phyloP scores from a whole-genome alignment of 2,113 vertebrate species.

The Thamnaconus septentrionalis region DNA sequence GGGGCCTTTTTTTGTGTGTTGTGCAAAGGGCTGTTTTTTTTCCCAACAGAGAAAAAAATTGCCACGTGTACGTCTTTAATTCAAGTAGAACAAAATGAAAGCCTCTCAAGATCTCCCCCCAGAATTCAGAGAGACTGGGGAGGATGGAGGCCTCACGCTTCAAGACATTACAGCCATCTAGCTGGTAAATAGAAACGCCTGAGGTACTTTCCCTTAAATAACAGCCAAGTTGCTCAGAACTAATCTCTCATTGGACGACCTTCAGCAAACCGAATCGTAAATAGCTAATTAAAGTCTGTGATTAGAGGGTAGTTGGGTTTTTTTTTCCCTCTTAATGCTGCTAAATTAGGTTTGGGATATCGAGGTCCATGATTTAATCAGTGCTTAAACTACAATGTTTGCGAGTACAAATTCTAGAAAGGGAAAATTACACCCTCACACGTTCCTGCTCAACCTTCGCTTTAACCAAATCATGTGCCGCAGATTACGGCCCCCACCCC shows the following conservation, averaged over 20 bases:
- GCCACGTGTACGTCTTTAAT: conserved; percentile 1
- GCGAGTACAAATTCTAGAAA: conserved; percentile 37
- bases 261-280: conserved; percentile 72
- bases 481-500: neutral
- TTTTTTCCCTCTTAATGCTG: conserved; percentile 40
- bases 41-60: conserved; percentile 9
- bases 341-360: conserved; percentile 51
- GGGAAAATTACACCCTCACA: conserved; percentile 35
- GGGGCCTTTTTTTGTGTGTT: too few species aligned
- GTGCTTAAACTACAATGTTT: conserved; percentile 35
- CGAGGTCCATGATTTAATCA: conserved; percentile 64
- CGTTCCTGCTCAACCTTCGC: conserved; percentile 31
- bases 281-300: conserved; percentile 68
- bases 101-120: neutral
- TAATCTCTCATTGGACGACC: conserved; percentile 65
- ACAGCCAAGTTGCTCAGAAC: conserved; percentile 52
- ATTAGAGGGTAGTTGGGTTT: conserved; percentile 44
- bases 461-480: conserved; percentile 54
- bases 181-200: conserved; percentile 61
- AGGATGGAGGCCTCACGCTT: conserved; percentile 13
- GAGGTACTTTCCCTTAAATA: conserved; percentile 49
- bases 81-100: conserved; percentile 16
- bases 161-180: conserved; percentile 41
- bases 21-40: too few species aligned
- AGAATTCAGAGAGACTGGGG: conserved; percentile 13